Evolutionary conservation across 2,888 invertebrate genomes (phyloP), one percentile per base, ranked within the genome.

Genomic region (Mesochorus sp.): DNA sequence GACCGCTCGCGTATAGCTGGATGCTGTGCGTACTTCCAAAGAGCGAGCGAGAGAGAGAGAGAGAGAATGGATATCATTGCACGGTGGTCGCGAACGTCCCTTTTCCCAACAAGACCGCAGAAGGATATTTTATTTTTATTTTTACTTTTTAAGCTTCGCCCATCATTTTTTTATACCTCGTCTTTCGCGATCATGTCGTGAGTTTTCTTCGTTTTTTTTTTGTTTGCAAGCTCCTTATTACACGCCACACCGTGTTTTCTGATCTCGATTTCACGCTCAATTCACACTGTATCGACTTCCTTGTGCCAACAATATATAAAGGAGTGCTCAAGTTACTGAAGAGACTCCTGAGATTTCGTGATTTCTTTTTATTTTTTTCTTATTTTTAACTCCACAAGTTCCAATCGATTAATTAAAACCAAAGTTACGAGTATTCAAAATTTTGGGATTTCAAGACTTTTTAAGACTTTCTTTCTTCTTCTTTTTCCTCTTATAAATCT

Each of bases 31-130:
- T 14, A 17, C 42, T 47, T 47, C 1, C 47, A 19, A 8, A 47
- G 1, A 6, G 3, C 2, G 47, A 47, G 2, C 17, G 2, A 10
- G 19, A 47, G 1, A 6, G 3, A 17, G 47, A 47, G 2, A 47
- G 2, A 10, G 3, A 42, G 3, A 42, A 10, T 59, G 51, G 57
- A 68, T 77, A 62, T 68, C 77, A 68, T 57, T 49, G 55, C 74
- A 51, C 74, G 74, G 78, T 78, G 78, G 78, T 75, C 78, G 74
- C 70, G 37, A 71, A 70, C 53, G 74, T 78, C 31, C 53, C 70
- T 66, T n/a, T n/a, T n/a, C n/a, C n/a, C 78, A 70, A 66, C 74
- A 31, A 74, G 74, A 78, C 74, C 74, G 59, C 74, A 74, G 59
- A 59, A 70, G 51, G 61, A 71, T 74, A 68, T 47, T 21, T 10